A percentile compares a stretch with the other conserved stretches of the same genome.
Conservation (phyloP, 2,888 invertebrate species). For the Himalopsyche tibetana region DNA sequence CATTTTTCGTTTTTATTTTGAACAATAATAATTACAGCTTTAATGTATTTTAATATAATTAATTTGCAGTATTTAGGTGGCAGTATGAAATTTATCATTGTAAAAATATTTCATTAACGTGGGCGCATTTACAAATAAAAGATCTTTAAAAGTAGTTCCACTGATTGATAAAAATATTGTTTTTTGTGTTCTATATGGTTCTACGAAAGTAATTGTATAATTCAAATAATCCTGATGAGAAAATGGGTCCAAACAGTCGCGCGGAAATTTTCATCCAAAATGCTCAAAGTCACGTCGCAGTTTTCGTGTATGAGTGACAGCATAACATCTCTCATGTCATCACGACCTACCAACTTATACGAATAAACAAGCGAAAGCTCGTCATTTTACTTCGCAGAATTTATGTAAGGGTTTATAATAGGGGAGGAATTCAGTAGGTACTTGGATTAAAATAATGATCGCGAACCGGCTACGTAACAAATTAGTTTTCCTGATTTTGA, state of each 20-base stretch:
- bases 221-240: neutral
- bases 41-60: too few species aligned
- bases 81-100: too few species aligned
- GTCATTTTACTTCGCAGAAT: constrained; percentile 37
- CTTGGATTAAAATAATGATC: constrained; percentile 14
- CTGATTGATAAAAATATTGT: too few species aligned
- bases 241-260: constrained; percentile 32
- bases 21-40: too few species aligned
- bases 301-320: constrained; percentile 38
- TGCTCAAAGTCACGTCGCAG: constrained; percentile 42
- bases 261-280: constrained; percentile 31
- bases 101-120: too few species aligned
- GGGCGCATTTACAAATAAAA: too few species aligned
- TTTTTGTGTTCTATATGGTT: too few species aligned
- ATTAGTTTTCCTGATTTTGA: constrained; percentile 42
- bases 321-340: constrained; percentile 42
- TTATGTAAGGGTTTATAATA: constrained; percentile 24
- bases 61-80: too few species aligned
- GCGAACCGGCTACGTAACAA: constrained; percentile 31
- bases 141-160: too few species aligned
- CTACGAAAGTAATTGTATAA: neutral
- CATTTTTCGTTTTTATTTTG: too few species aligned
- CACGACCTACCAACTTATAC: constrained; percentile 35
- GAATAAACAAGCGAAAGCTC: constrained; percentile 37
- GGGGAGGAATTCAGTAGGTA: constrained; percentile 18